These are phyloP conservation scores for Cephus runcator DNA, from an alignment of 2,888 invertebrate species.

Conservation along the genomic window DNA sequence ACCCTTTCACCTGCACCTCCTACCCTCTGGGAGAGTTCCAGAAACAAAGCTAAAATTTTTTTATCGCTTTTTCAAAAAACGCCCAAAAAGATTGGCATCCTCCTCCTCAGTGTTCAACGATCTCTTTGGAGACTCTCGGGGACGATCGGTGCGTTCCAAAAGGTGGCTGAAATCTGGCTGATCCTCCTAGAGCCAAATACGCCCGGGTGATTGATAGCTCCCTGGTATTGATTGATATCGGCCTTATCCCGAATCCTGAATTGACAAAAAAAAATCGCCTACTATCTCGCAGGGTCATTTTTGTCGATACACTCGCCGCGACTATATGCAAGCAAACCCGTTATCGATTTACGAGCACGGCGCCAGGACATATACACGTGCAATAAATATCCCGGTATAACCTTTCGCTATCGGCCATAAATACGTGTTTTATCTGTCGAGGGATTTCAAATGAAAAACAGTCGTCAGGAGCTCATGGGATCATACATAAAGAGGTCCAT, in stretches of 20 bases:
- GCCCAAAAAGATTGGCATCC: no score
- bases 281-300: not conserved
- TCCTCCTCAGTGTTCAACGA: not conserved
- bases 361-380: constrained; percentile 33
- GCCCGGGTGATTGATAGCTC: no score
- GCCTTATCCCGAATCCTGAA: not conserved
- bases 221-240: no score
- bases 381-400: constrained; percentile 49
- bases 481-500: constrained; percentile 45
- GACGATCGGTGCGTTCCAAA: not conserved
- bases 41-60: no score
- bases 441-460: constrained; percentile 60
- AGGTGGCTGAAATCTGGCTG: not conserved
- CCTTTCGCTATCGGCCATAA: constrained; percentile 52
- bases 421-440: constrained; percentile 56
- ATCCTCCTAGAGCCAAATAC: no score
- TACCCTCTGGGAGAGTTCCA: no score
- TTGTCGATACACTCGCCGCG: not conserved
- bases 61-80: no score
- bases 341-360: constrained; percentile 53
- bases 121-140: not conserved
- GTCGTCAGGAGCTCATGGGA: constrained; percentile 58
- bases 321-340: not conserved
- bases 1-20: no score
- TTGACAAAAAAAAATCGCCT: not conserved